Conservation (phyloP, 2,113 vertebrate species). For the Symphodus melops region DNA sequence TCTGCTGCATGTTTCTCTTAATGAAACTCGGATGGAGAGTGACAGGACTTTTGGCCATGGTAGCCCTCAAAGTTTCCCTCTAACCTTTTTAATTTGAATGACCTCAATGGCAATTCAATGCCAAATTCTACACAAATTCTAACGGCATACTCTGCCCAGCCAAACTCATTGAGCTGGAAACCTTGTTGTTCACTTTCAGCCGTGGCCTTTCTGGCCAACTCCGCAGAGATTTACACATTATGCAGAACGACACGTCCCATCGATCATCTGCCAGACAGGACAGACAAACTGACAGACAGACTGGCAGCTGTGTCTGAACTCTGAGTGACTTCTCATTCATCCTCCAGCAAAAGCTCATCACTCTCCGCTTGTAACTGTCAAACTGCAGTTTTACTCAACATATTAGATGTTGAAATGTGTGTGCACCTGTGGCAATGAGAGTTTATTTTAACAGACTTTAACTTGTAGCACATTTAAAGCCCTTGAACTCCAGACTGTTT, state of each 20-base stretch:
- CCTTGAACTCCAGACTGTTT: not conserved
- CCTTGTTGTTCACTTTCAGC: slow-evolving; percentile 11
- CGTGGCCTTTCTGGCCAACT: slow-evolving; percentile 30
- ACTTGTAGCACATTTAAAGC: not conserved
- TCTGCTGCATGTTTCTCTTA: too few relatives aligned
- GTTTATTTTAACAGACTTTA: slow-evolving; percentile 25
- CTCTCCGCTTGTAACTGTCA: slow-evolving; percentile 57
- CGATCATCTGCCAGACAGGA: slow-evolving; percentile 30
- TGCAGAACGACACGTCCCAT: slow-evolving; percentile 33
- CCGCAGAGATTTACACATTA: slow-evolving; percentile 26
- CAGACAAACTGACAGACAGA: slow-evolving; percentile 24
- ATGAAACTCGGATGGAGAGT: too few relatives aligned
- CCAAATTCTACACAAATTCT: not conserved
- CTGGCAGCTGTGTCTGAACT: slow-evolving; percentile 59
- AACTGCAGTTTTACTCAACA: slow-evolving; percentile 25
- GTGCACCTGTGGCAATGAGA: slow-evolving; percentile 41
- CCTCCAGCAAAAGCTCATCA: slow-evolving; percentile 46
- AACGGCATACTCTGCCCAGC: not conserved
- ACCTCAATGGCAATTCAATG: slow-evolving; percentile 18
- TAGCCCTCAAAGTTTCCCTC: slow-evolving; percentile 1
- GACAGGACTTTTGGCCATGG: too few relatives aligned
- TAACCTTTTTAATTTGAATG: slow-evolving; percentile 27
- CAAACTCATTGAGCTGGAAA: not conserved
- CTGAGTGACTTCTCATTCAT: slow-evolving; percentile 53
- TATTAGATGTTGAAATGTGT: slow-evolving; percentile 15